phyloP scores from a whole-genome alignment of 2,113 vertebrate species.

The Hippopotamus amphibius region DNA sequence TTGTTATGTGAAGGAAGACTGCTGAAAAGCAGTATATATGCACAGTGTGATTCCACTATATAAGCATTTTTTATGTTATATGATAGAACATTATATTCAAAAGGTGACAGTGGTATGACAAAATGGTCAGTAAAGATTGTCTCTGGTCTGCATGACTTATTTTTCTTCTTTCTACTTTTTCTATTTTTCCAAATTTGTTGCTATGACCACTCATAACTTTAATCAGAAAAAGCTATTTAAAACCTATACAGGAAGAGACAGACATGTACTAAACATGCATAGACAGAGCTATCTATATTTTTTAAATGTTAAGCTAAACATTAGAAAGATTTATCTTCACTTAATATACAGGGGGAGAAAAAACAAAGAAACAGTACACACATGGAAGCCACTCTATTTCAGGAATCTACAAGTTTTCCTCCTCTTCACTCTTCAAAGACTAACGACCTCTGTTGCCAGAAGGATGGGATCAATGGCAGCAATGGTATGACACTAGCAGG shows the following conservation, averaged over 20 bases:
- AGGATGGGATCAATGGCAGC: not conserved
- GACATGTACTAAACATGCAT: not conserved
- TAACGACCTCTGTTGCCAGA: not conserved
- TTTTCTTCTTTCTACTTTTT: constrained; percentile 43
- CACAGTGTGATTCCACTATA: not conserved
- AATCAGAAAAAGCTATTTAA: constrained; percentile 24
- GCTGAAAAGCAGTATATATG: not conserved
- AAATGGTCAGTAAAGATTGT: not conserved
- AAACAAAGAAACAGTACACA: not conserved
- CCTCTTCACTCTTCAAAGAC: constrained; percentile 25
- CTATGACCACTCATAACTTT: not conserved
- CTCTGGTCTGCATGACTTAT: not conserved
- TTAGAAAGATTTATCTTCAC: constrained; percentile 36
- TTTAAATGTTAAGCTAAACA: not conserved
- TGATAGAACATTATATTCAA: not conserved
- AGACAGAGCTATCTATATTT: not conserved
- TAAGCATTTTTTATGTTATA: not conserved
- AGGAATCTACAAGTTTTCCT: not conserved
- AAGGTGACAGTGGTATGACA: not conserved
- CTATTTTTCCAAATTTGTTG: constrained; percentile 19
- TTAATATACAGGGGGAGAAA: not conserved
- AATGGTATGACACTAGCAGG: not conserved
- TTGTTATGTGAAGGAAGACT: not conserved
- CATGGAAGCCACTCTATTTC: constrained; percentile 41
- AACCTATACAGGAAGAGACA: constrained; percentile 16